A percentile compares a stretch with the other conserved stretches of the same genome.
Evolutionary conservation across 2,113 vertebrate genomes (phyloP).

Genomic region (Panurus biarmicus): DNA sequence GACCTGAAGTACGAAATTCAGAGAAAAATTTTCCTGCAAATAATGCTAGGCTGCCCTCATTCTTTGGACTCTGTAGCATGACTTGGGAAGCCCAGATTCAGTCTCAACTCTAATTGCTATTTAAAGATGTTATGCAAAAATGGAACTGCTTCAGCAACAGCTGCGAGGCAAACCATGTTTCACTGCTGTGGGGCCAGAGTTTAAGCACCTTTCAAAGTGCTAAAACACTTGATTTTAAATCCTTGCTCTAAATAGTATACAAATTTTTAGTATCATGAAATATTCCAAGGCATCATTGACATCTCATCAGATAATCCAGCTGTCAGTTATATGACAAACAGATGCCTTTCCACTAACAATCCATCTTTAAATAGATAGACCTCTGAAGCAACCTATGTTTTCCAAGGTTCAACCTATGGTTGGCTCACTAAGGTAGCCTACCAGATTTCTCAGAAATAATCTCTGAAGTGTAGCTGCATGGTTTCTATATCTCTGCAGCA

Average conservation of each 20-base stretch:
- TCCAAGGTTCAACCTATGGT: neutral
- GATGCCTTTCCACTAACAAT: neutral
- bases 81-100: neutral
- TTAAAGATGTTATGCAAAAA: neutral
- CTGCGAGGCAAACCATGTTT: neutral
- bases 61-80: neutral
- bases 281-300: neutral
- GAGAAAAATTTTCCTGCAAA: neutral
- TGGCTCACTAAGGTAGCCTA: neutral
- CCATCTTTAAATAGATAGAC: neutral
- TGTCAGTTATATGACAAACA: neutral
- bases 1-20: neutral
- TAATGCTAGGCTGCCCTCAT: neutral
- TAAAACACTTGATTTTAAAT: neutral
- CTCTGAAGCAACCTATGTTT: neutral
- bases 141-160: neutral
- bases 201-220: neutral
- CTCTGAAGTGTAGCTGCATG: neutral
- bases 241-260: neutral
- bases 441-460: neutral
- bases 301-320: neutral
- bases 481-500: neutral
- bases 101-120: neutral
- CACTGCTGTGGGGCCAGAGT: neutral
- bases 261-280: neutral